phyloP scores from a whole-genome alignment of 1,140 invertebrate genomes.

The Bicyclus anynana region DNA sequence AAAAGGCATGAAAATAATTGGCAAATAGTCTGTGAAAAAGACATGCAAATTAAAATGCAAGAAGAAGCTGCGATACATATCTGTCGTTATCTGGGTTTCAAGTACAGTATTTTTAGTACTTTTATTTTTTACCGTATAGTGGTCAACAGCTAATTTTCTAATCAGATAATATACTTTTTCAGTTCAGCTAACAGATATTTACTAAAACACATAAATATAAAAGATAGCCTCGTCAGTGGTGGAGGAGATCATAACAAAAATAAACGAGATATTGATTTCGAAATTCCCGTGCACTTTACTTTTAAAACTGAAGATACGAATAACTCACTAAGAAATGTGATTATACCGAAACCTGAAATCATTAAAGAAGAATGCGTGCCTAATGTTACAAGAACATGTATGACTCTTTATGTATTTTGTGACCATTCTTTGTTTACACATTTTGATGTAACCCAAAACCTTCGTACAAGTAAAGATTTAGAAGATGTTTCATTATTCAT shows the following conservation, averaged over 20 bases:
- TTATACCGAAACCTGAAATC: slow-evolving; percentile 50
- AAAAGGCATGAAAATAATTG: slow-evolving; percentile 78
- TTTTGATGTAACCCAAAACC: slow-evolving; percentile 33
- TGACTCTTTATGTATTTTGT: slow-evolving; percentile 59
- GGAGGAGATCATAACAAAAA: slow-evolving; percentile 29
- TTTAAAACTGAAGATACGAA: slow-evolving; percentile 34
- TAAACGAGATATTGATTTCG: slow-evolving; percentile 35
- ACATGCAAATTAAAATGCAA: slow-evolving; percentile 50
- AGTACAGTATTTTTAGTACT: slow-evolving; percentile 45
- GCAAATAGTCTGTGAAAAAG: slow-evolving; percentile 79
- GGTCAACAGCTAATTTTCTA: not conserved
- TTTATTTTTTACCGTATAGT: not conserved
- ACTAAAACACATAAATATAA: slow-evolving; percentile 60
- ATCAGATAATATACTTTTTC: slow-evolving; percentile 9
- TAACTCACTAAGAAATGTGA: slow-evolving; percentile 30
- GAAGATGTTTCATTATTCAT: slow-evolving; percentile 24
- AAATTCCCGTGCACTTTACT: slow-evolving; percentile 43
- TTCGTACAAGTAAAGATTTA: slow-evolving; percentile 24
- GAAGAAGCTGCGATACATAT: slow-evolving; percentile 67
- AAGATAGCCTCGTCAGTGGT: slow-evolving; percentile 31
- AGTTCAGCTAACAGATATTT: slow-evolving; percentile 58
- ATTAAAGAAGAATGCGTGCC: slow-evolving; percentile 61
- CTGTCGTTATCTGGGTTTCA: slow-evolving; percentile 81
- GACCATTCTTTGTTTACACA: slow-evolving; percentile 49
- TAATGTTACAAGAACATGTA: slow-evolving; percentile 65